A percentile compares a stretch with the other conserved stretches of the same genome.
Conservation (phyloP, 2,797 vertebrate genomes). For the Gymnothorax javanicus region DNA sequence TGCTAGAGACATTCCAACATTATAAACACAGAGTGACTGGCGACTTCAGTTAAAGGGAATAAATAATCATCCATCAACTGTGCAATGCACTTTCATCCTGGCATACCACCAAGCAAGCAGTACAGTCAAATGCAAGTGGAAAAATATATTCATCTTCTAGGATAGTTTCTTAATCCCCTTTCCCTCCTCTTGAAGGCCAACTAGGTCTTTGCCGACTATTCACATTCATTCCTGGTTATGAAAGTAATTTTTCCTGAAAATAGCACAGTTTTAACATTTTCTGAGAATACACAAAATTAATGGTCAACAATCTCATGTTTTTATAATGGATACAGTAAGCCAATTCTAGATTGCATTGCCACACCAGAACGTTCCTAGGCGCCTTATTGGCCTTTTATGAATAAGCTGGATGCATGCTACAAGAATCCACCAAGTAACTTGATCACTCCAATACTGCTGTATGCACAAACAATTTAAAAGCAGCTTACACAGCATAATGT, state of each 20-base stretch:
- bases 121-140: neutral
- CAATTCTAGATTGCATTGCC: neutral
- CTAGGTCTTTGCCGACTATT: neutral
- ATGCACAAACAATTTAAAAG: neutral
- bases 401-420: neutral
- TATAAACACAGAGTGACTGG: too few species aligned
- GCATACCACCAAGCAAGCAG: neutral
- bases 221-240: neutral
- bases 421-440: neutral
- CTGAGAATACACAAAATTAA: neutral
- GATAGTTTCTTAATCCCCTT: neutral
- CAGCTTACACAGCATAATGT: neutral
- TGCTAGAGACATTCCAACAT: too few species aligned
- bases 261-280: neutral
- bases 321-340: neutral
- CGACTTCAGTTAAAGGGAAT: neutral
- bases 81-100: neutral
- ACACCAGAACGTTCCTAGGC: neutral
- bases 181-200: neutral
- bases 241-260: neutral
- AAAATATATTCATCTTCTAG: neutral
- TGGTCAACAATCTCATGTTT: neutral
- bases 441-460: neutral
- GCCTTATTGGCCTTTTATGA: neutral
- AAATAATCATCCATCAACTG: neutral